Evolutionary conservation across 2,888 invertebrate species (phyloP).

Genomic region (Agrotis exclamationis): DNA sequence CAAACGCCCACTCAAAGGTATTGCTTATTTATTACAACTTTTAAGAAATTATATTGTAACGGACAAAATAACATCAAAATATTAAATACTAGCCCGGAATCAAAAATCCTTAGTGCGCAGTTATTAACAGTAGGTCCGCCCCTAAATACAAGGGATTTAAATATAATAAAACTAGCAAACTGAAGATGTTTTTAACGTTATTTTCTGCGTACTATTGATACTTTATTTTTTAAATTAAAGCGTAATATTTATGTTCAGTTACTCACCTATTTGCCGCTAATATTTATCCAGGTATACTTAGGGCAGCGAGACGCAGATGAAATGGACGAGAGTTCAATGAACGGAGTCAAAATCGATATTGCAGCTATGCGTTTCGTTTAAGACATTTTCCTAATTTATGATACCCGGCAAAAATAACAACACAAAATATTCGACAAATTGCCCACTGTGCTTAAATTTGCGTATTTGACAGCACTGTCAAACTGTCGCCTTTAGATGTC

Average conservation of each 20-base stretch:
- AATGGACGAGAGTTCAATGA: not conserved
- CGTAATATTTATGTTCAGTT: not conserved
- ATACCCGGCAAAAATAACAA: not conserved
- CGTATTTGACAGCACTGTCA: not conserved
- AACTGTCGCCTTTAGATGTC: slow-evolving; percentile 10
- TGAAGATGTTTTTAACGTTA: not conserved
- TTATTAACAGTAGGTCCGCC: not conserved
- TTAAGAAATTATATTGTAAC: not conserved
- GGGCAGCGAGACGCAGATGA: not conserved
- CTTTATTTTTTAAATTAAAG: no score
- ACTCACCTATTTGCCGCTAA: slow-evolving; percentile 13
- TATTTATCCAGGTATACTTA: not conserved
- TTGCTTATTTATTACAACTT: not conserved
- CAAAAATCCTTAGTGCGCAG: not conserved
- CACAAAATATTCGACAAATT: not conserved
- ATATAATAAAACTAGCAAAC: no score
- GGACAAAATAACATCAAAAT: no score
- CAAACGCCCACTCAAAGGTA: not conserved
- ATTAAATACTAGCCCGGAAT: not conserved
- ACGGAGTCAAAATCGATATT: slow-evolving; percentile 27
- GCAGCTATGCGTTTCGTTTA: slow-evolving; percentile 41
- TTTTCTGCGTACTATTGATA: no score
- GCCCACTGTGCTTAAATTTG: not conserved
- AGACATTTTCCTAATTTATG: slow-evolving; percentile 8
- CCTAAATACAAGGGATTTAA: not conserved